These are phyloP conservation scores for Sycophila sp. DNA, from an alignment of 1,140 invertebrate genomes.

Conservation along the genomic window DNA sequence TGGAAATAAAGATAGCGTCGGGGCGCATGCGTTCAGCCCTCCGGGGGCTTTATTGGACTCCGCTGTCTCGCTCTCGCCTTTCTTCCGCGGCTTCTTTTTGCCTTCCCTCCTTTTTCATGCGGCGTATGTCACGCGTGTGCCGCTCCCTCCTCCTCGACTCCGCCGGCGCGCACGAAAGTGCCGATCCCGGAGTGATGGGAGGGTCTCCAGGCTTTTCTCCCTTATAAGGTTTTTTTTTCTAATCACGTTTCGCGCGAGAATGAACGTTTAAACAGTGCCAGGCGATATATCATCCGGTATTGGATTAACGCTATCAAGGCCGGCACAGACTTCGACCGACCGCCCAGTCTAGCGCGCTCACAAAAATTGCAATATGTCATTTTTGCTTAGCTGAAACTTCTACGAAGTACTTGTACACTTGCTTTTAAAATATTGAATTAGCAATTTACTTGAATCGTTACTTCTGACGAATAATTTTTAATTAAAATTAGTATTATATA, in stretches of 20 bases:
- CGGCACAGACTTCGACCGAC: too few species aligned
- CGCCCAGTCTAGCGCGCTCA: too few species aligned
- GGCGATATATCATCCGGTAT: neutral
- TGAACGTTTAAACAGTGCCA: neutral
- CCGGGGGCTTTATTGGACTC: slow-evolving; percentile 41
- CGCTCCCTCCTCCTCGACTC: neutral
- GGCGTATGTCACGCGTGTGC: slow-evolving; percentile 35
- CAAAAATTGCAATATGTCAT: too few species aligned
- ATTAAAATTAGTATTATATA: too few species aligned
- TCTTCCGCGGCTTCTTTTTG: neutral
- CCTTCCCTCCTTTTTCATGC: neutral
- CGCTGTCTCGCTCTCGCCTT: slow-evolving; percentile 5
- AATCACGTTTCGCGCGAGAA: neutral
- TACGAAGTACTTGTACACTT: too few species aligned
- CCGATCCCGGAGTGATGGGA: slow-evolving; percentile 20
- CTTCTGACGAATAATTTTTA: too few species aligned
- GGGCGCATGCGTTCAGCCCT: slow-evolving; percentile 33
- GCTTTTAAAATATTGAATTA: too few species aligned
- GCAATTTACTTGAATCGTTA: too few species aligned
- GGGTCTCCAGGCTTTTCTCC: neutral
- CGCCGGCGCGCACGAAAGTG: neutral
- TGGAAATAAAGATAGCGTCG: slow-evolving; percentile 35
- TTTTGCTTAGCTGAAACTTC: too few species aligned
- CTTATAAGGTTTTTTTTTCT: neutral
- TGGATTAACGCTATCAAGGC: neutral